These are phyloP conservation scores for Koerneria pararmatus DNA, from an alignment of 2,888 invertebrate species.

Conservation along the genomic window DNA sequence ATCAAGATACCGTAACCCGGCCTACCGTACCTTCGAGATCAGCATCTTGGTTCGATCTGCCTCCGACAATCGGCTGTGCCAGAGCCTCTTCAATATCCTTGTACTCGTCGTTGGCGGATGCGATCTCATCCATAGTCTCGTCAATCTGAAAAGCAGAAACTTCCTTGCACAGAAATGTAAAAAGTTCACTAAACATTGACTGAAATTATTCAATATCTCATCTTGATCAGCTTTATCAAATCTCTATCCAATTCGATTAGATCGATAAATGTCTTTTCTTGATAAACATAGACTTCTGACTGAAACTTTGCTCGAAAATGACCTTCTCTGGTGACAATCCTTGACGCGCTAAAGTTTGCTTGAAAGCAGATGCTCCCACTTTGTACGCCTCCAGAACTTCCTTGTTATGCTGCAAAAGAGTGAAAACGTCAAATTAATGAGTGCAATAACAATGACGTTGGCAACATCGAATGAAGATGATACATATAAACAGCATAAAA, in stretches of 20 bases:
- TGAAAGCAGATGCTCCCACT: slow-evolving; percentile 50
- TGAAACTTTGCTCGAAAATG: not conserved
- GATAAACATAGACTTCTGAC: not conserved
- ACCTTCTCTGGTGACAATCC: slow-evolving; percentile 53
- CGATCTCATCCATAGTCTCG: slow-evolving; percentile 53
- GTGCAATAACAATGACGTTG: no score
- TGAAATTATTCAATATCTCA: no score
- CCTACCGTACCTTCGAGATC: slow-evolving; percentile 23
- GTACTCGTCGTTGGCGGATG: slow-evolving; percentile 48
- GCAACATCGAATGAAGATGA: no score
- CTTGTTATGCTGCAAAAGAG: slow-evolving; percentile 43
- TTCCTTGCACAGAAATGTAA: slow-evolving; percentile 8
- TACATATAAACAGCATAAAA: no score
- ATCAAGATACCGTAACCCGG: no score
- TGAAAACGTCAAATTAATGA: no score
- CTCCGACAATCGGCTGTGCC: slow-evolving; percentile 21
- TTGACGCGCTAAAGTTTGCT: slow-evolving; percentile 45
- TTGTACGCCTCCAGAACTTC: slow-evolving; percentile 53
- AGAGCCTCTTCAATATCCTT: slow-evolving; percentile 41
- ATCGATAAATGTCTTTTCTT: not conserved
- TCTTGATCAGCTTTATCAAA: no score
- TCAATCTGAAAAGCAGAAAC: slow-evolving; percentile 46
- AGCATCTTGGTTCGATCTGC: slow-evolving; percentile 7
- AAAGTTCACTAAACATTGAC: no score
- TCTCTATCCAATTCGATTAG: no score